These are phyloP conservation scores for Chymomyza caudatula DNA, from an alignment of 2,888 invertebrate species.

Conservation along the genomic window DNA sequence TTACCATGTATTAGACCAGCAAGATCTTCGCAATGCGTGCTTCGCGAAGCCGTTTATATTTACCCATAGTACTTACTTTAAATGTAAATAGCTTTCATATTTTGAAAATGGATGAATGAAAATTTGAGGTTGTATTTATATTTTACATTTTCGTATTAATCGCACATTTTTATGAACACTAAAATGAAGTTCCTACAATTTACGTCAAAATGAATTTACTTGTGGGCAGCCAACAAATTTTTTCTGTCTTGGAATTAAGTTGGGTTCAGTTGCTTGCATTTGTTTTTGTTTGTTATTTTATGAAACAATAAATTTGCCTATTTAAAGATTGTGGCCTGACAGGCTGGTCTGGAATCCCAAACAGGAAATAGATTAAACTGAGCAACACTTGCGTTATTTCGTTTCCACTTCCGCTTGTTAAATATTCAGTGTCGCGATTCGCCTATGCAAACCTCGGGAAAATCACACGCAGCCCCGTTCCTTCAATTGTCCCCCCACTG, in stretches of 20 bases:
- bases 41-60: too few species aligned
- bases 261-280: slow-evolving; percentile 51
- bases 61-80: too few species aligned
- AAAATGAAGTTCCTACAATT: slow-evolving; percentile 34
- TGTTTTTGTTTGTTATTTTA: slow-evolving; percentile 57
- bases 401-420: slow-evolving; percentile 66
- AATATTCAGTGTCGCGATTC: slow-evolving; percentile 49
- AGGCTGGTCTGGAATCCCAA: slow-evolving; percentile 15
- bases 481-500: not conserved
- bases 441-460: slow-evolving; percentile 6
- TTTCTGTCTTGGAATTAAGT: slow-evolving; percentile 56
- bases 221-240: slow-evolving; percentile 34
- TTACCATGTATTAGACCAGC: too few species aligned
- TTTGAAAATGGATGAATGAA: not conserved
- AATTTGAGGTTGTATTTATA: not conserved
- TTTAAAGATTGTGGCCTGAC: slow-evolving; percentile 61
- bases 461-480: slow-evolving; percentile 39
- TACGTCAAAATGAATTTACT: slow-evolving; percentile 35
- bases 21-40: too few species aligned
- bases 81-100: not conserved
- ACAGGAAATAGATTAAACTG: slow-evolving; percentile 70
- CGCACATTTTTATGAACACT: slow-evolving; percentile 1
- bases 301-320: slow-evolving; percentile 74
- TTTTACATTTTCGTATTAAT: not conserved
- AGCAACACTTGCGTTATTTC: slow-evolving; percentile 58